phyloP scores from a whole-genome alignment of 2,113 vertebrate species.

The Pterocles burchelli region DNA sequence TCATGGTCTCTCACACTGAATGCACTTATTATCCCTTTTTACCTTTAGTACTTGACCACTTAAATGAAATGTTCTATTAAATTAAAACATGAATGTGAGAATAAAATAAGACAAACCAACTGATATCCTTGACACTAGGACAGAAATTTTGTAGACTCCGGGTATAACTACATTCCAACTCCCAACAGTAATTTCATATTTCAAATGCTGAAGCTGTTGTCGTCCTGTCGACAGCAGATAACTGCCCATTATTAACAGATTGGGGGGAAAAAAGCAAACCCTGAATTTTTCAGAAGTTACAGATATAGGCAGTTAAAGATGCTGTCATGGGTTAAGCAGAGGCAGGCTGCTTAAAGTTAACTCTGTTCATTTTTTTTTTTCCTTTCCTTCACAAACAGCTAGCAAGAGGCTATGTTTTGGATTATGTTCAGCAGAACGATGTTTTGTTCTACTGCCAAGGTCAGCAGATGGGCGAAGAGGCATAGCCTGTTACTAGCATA shows the following conservation, averaged over 20 bases:
- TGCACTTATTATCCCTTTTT: neutral
- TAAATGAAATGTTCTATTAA: neutral
- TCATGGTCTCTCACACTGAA: neutral
- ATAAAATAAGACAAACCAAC: neutral
- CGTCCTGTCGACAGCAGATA: neutral
- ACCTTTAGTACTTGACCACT: neutral
- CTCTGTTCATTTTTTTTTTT: too few relatives aligned
- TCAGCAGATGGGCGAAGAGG: too few relatives aligned
- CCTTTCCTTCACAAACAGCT: too few relatives aligned
- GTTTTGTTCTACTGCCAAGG: too few relatives aligned
- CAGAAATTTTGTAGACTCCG: neutral
- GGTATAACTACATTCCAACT: neutral
- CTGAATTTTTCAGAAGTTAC: neutral
- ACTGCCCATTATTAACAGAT: neutral
- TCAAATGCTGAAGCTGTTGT: neutral
- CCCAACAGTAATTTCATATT: neutral
- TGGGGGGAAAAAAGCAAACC: neutral
- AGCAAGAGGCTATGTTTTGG: too few relatives aligned
- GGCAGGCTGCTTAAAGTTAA: too few relatives aligned
- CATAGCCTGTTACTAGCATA: too few relatives aligned
- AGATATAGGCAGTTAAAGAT: neutral
- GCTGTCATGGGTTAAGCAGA: too few relatives aligned
- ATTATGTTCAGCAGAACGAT: too few relatives aligned
- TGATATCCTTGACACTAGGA: neutral
- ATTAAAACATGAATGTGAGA: neutral